Evolutionary conservation across 2,797 vertebrate species (phyloP), one percentile per base, ranked within the genome.

Genomic region (Propithecus deckenii): DNA sequence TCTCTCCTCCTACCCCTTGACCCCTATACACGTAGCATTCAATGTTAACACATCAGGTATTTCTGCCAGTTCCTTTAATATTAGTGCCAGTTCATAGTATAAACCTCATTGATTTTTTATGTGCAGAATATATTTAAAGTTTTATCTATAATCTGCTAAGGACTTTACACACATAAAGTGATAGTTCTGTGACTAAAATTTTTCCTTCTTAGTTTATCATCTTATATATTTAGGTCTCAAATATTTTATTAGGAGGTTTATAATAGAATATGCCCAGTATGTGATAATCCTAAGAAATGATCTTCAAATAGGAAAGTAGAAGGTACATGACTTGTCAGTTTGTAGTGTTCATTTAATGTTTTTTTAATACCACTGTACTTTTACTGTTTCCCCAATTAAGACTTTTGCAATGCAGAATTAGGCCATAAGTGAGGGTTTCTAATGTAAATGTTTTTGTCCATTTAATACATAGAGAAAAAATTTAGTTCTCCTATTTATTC

Each of bases 401-500:
- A 65, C 28, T 89, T 93, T 48, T 76, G 0, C 75, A 81, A 63
- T 85, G 55, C 6, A 75, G 22, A 84, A 18, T 94, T 88, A 78
- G n/a, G 35, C 89, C 28, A 35, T 86, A 84, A 80, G 30, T 94
- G 23, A 96, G 43, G 28, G 2, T 95, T 97, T 95, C 67, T 90
- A 41, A 86, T 81, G 22, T 92, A 83, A 80, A 74, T 86, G 20
- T 71, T 52, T 69, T 78, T 97, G 80, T 92, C 74, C 69, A 38
- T 78, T 57, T 89, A 81, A 78, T 74, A 38, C n/a, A 79, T 43
- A 86, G 8, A 22, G 38, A 52, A 38, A 57, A 52, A 91, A 48
- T 59, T 85, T 25, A 78, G 48, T 91, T 89, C 5, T 95, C 17
- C 92, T 91, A 22, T 63, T 57, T 89, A 25, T 98, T 98, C 28